Percentiles rank a stretch among this genome's conserved stretches.
Conservation (phyloP, 2,797 vertebrate genomes). For the Hemibagrus guttatus region DNA sequence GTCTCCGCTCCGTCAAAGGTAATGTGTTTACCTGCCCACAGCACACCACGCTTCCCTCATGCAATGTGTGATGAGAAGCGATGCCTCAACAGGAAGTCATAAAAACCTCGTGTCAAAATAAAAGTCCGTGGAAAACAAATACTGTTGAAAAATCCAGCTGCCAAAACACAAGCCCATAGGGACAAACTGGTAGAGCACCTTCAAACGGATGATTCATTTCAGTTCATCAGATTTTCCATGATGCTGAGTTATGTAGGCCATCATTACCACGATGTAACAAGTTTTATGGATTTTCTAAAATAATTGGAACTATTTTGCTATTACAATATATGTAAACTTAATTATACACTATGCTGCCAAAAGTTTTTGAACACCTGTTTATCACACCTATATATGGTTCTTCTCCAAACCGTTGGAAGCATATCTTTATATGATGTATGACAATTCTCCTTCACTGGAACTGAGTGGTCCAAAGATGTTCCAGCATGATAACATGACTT, state of each 20-base stretch:
- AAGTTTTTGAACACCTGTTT: neutral
- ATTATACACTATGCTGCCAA: neutral
- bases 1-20: slow-evolving; percentile 26
- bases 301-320: neutral
- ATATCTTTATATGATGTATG: neutral
- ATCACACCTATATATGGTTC: neutral
- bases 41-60: slow-evolving; percentile 75
- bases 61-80: slow-evolving; percentile 61
- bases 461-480: neutral
- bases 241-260: neutral
- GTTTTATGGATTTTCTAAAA: neutral
- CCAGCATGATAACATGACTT: neutral
- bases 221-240: neutral
- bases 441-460: neutral
- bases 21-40: slow-evolving; percentile 79
- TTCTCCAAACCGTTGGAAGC: neutral
- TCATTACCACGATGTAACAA: neutral
- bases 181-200: too few species aligned
- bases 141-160: neutral
- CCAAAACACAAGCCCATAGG: neutral
- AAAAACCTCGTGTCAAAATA: slow-evolving; percentile 60
- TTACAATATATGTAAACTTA: neutral
- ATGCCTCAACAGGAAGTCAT: slow-evolving; percentile 72
- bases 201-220: neutral
- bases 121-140: slow-evolving; percentile 33